Evolutionary conservation across 2,797 vertebrate species (phyloP).

Genomic region (Typhlichthys subterraneus): DNA sequence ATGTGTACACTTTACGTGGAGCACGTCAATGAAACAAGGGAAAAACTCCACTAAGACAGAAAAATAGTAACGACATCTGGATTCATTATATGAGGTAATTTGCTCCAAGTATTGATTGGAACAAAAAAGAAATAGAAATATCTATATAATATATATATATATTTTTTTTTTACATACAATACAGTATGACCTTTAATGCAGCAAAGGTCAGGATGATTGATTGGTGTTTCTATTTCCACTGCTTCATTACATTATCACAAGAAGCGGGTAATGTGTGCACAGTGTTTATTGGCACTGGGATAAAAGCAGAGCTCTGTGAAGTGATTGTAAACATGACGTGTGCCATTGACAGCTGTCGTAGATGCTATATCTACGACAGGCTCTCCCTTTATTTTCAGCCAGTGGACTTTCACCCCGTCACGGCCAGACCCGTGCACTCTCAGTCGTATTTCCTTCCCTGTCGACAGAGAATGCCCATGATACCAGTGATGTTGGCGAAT

Average conservation of each 20-base stretch:
- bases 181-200: background rate
- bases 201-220: too few species aligned
- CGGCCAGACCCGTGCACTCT: conserved; percentile 54
- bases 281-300: too few species aligned
- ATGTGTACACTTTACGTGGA: background rate
- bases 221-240: too few species aligned
- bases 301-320: background rate
- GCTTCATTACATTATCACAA: background rate
- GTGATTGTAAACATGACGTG: background rate
- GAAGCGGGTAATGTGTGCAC: background rate
- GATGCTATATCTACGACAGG: background rate
- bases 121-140: too few species aligned
- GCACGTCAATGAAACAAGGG: too few species aligned
- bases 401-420: conserved; percentile 48
- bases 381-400: conserved; percentile 45
- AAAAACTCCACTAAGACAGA: background rate
- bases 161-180: background rate
- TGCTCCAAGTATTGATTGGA: too few species aligned
- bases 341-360: background rate
- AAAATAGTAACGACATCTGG: background rate
- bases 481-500: too few species aligned
- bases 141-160: background rate
- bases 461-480: conserved; percentile 43
- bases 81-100: too few species aligned
- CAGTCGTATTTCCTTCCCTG: conserved; percentile 54